Percentiles rank a stretch among this genome's conserved stretches.
Evolutionary conservation across 2,888 invertebrate species (phyloP).

Genomic region (Thecophora atra): DNA sequence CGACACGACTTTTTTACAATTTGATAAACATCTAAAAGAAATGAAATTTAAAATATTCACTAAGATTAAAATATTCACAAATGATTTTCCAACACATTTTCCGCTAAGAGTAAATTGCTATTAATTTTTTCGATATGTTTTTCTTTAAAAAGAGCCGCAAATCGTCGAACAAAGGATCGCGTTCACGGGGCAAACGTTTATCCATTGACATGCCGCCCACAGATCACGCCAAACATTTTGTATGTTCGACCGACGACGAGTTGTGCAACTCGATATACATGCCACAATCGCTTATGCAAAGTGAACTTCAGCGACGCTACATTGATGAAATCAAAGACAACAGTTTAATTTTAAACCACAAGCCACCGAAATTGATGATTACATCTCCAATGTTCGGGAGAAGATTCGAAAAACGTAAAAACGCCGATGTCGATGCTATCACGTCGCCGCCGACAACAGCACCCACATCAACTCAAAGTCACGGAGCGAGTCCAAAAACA

Average conservation of each 20-base stretch:
- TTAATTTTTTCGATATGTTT: too few relatives aligned
- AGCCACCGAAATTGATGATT: constrained; percentile 67
- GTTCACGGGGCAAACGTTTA: constrained; percentile 54
- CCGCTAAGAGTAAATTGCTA: too few relatives aligned
- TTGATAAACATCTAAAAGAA: too few relatives aligned
- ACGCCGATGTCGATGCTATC: neutral
- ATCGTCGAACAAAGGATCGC: constrained; percentile 43
- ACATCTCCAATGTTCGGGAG: too few relatives aligned
- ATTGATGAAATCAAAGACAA: constrained; percentile 58
- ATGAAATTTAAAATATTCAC: too few relatives aligned
- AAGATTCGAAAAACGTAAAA: too few relatives aligned
- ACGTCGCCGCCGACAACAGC: constrained; percentile 26
- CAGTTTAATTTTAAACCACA: constrained; percentile 52
- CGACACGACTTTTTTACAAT: too few relatives aligned
- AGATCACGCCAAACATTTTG: constrained; percentile 73
- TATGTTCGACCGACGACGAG: constrained; percentile 72
- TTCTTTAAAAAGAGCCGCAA: constrained; percentile 38
- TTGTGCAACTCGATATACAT: constrained; percentile 55
- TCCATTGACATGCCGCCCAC: constrained; percentile 71
- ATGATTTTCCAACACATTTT: too few relatives aligned
- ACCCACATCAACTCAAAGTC: constrained; percentile 41
- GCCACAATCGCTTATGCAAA: constrained; percentile 59
- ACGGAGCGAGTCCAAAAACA: constrained; percentile 38
- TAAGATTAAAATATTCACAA: too few relatives aligned
- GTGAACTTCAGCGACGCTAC: constrained; percentile 60